Conservation (phyloP, 2,888 invertebrate species). For the Brachypalpus laphriformis region DNA sequence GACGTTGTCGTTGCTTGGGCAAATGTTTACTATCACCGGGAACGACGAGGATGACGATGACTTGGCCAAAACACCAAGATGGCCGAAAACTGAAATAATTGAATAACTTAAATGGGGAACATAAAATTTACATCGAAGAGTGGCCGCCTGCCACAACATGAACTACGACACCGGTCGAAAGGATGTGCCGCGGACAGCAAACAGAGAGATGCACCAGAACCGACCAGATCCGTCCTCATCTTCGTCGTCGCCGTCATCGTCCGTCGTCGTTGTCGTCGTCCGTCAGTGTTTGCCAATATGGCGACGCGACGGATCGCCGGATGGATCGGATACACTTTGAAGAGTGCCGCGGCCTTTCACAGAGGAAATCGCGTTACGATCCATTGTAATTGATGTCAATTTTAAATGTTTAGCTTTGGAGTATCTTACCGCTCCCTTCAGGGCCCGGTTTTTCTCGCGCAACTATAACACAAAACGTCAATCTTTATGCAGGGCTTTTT, state of each 20-base stretch:
- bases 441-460: slow-evolving; percentile 2
- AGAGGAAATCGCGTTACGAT: slow-evolving; percentile 66
- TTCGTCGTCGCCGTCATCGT: no score
- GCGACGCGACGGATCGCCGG: not conserved
- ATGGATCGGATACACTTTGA: slow-evolving; percentile 62
- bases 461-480: slow-evolving; percentile 57
- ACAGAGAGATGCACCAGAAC: not conserved
- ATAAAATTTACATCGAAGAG: slow-evolving; percentile 72
- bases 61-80: slow-evolving; percentile 45
- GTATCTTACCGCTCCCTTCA: slow-evolving; percentile 22
- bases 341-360: slow-evolving; percentile 68
- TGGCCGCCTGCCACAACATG: slow-evolving; percentile 70
- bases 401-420: slow-evolving; percentile 65
- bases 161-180: slow-evolving; percentile 64
- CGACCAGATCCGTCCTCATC: slow-evolving; percentile 12
- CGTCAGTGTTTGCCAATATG: slow-evolving; percentile 39
- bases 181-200: slow-evolving; percentile 26
- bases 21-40: not conserved
- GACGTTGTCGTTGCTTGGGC: slow-evolving; percentile 45
- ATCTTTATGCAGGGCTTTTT: slow-evolving; percentile 33
- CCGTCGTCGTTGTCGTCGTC: no score
- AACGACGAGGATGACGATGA: not conserved
- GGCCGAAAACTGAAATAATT: slow-evolving; percentile 73
- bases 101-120: slow-evolving; percentile 73
- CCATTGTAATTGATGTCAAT: slow-evolving; percentile 74